Conservation (phyloP, 2,113 vertebrate genomes). For the Corythornis cristatus region DNA sequence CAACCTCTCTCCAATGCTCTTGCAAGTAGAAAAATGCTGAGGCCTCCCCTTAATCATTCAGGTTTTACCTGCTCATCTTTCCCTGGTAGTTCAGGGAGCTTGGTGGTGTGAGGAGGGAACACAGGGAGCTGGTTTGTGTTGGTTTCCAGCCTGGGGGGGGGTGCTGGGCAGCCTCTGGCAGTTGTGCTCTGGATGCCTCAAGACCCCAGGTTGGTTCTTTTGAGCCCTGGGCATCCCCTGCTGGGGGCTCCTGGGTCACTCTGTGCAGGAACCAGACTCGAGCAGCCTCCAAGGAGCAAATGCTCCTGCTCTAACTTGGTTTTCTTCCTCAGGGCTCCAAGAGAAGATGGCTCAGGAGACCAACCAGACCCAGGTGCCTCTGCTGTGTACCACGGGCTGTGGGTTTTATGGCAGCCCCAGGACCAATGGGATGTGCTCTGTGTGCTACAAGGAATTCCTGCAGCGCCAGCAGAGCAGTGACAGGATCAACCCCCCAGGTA, state of each 20-base stretch:
- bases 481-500: conserved; percentile 84
- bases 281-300: neutral
- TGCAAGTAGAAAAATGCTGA: too few relatives aligned
- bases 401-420: conserved; percentile 91
- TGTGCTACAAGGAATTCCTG: conserved; percentile 92
- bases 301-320: neutral
- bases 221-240: neutral
- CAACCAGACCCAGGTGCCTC: conserved; percentile 90
- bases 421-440: conserved; percentile 91
- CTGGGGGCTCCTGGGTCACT: neutral
- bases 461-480: conserved; percentile 89
- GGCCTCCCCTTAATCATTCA: neutral
- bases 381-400: conserved; percentile 89
- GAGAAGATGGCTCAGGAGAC: conserved; percentile 91
- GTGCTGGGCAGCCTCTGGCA: neutral
- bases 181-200: neutral
- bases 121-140: fast-evolving
- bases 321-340: neutral
- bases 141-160: neutral
- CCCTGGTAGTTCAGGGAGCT: neutral
- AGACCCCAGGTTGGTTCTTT: neutral
- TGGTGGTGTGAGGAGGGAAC: neutral
- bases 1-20: too few relatives aligned
- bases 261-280: neutral
- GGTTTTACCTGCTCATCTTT: neutral